Evolutionary conservation across 2,113 vertebrate genomes (phyloP).

Genomic region (Gallinago jamesoni): DNA sequence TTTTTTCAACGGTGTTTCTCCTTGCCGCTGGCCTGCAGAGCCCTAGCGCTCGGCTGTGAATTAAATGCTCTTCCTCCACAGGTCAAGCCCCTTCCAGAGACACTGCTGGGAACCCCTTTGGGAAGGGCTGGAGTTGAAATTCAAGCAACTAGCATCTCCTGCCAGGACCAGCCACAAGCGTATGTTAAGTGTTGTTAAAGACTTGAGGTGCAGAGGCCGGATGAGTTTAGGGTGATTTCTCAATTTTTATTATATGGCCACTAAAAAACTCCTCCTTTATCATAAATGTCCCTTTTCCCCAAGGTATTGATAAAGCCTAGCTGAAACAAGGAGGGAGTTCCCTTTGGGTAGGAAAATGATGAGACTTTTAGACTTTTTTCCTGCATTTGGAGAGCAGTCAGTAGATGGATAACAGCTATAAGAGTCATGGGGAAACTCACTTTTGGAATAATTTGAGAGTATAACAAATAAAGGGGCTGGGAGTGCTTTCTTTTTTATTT

Average conservation of each 20-base stretch:
- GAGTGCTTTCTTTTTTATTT: conserved; percentile 6
- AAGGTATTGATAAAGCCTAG: not conserved
- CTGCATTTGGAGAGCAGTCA: not conserved
- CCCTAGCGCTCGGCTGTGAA: not conserved
- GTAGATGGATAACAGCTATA: not conserved
- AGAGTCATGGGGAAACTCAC: not conserved
- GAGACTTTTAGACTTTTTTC: not conserved
- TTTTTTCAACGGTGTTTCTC: not conserved
- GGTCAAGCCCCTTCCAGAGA: not conserved
- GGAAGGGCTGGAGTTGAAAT: not conserved
- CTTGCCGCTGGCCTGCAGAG: not conserved
- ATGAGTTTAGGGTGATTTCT: not conserved
- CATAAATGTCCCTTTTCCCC: not conserved
- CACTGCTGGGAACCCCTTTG: not conserved
- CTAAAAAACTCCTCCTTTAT: not conserved
- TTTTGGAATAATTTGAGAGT: not conserved
- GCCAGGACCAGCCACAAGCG: not conserved
- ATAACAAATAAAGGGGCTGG: not conserved
- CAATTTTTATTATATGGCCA: not conserved
- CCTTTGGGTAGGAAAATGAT: not conserved
- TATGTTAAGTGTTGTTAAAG: not conserved
- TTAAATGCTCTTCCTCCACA: not conserved
- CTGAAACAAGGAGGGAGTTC: not conserved
- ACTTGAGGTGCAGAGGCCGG: not conserved
- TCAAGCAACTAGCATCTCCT: not conserved